Conservation (phyloP, 2,888 invertebrate genomes). For the Anodontia alba region DNA sequence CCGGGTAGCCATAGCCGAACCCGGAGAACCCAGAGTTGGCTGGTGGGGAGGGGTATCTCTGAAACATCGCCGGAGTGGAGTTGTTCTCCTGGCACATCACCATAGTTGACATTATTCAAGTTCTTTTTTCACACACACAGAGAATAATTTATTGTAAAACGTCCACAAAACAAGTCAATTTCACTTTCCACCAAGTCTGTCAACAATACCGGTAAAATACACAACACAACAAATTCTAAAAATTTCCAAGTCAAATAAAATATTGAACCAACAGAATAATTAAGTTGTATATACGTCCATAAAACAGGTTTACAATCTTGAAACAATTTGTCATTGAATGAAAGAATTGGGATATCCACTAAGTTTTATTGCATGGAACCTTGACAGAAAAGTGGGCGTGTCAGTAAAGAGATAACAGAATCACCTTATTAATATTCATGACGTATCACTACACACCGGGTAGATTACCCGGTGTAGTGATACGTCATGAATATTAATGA, state of each 20-base stretch:
- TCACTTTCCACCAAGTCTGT: not conserved
- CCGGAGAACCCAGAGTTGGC: conserved; percentile 52
- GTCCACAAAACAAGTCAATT: not conserved
- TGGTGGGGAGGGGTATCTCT: conserved; percentile 64
- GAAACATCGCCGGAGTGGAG: conserved; percentile 58
- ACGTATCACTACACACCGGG: conserved; percentile 8
- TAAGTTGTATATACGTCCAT: conserved; percentile 48
- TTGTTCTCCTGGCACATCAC: conserved; percentile 64
- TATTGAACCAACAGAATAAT: not conserved
- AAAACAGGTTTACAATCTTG: conserved; percentile 60
- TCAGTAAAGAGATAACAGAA: conserved; percentile 28
- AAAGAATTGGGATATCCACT: not conserved
- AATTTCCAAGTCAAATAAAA: conserved; percentile 1
- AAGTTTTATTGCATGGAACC: conserved; percentile 49
- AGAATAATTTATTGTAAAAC: not conserved
- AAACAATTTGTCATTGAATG: conserved; percentile 50
- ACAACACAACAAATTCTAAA: not conserved
- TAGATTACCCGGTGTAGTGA: too few species aligned
- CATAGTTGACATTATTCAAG: conserved; percentile 55
- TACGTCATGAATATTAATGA: too few species aligned
- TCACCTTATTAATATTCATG: conserved; percentile 53
- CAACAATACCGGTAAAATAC: not conserved
- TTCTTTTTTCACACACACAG: not conserved
- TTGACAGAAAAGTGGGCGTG: conserved; percentile 38
- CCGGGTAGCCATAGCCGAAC: conserved; percentile 46